Evolutionary conservation across 2,113 vertebrate species (phyloP).

Genomic region (Orientallactaga bullata): DNA sequence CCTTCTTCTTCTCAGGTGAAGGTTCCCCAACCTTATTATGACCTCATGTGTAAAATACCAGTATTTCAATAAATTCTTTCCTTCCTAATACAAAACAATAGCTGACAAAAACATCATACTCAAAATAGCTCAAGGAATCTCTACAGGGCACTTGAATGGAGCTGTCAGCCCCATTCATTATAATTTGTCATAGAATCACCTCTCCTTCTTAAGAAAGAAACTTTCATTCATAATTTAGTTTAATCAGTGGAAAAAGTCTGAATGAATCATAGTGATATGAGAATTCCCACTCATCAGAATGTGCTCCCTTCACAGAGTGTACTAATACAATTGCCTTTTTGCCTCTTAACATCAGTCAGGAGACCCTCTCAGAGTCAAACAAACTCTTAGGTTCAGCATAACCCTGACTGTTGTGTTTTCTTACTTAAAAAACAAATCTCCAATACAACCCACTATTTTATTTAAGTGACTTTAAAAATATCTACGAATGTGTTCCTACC

Average conservation of each 20-base stretch:
- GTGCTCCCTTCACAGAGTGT: neutral
- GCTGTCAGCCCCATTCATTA: neutral
- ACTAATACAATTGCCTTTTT: neutral
- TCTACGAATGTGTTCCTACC: conserved; percentile 3
- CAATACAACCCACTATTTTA: conserved; percentile 8
- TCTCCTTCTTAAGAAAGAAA: neutral
- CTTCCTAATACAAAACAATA: neutral
- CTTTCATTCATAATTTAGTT: neutral
- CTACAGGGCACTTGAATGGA: fast-evolving
- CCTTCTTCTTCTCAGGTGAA: neutral
- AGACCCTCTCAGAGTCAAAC: neutral
- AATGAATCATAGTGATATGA: neutral
- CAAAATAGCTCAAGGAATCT: neutral
- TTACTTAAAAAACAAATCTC: conserved; percentile 56
- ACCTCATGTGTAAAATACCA: neutral
- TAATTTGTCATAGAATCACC: neutral
- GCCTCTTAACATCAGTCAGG: neutral
- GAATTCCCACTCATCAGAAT: neutral
- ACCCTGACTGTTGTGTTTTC: neutral
- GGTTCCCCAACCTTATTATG: neutral
- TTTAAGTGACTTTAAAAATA: conserved; percentile 40
- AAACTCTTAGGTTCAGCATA: neutral
- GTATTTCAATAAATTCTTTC: neutral
- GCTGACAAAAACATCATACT: neutral
- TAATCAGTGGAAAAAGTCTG: neutral